These are phyloP conservation scores for Cygnus atratus DNA, from an alignment of 2,113 vertebrate species.

Conservation along the genomic window DNA sequence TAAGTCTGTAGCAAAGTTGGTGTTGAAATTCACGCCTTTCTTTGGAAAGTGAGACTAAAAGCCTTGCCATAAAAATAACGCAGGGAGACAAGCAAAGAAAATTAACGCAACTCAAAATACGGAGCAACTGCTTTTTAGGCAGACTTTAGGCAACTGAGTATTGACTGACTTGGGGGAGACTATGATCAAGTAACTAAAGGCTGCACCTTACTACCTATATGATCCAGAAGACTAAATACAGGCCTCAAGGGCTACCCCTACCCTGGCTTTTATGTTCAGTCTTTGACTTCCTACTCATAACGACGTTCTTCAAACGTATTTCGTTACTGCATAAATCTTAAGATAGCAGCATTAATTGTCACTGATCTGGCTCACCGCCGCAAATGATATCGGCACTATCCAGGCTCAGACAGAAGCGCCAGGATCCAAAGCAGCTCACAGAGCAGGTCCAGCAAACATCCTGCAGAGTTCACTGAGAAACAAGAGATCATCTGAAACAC, in stretches of 20 bases:
- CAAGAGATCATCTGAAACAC: background rate
- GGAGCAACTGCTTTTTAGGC: background rate
- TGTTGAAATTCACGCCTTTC: background rate
- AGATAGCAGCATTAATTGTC: background rate
- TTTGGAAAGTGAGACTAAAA: background rate
- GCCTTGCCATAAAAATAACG: background rate
- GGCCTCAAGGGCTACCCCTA: background rate
- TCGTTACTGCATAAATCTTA: background rate
- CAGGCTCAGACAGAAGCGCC: background rate
- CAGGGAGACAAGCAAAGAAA: background rate
- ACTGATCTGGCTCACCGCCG: background rate
- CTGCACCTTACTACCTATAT: background rate
- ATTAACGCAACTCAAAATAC: background rate
- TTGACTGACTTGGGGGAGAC: background rate
- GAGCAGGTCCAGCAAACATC: accelerated
- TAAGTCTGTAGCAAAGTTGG: background rate
- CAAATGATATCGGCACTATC: background rate
- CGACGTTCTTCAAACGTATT: background rate
- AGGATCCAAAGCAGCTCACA: background rate
- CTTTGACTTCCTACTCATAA: background rate
- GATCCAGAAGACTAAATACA: background rate
- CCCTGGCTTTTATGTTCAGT: background rate
- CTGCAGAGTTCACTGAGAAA: accelerated
- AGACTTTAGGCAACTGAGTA: background rate
- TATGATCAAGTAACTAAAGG: background rate